These are phyloP conservation scores for Glaucidium brasilianum DNA, from an alignment of 2,113 vertebrate genomes.

Conservation along the genomic window DNA sequence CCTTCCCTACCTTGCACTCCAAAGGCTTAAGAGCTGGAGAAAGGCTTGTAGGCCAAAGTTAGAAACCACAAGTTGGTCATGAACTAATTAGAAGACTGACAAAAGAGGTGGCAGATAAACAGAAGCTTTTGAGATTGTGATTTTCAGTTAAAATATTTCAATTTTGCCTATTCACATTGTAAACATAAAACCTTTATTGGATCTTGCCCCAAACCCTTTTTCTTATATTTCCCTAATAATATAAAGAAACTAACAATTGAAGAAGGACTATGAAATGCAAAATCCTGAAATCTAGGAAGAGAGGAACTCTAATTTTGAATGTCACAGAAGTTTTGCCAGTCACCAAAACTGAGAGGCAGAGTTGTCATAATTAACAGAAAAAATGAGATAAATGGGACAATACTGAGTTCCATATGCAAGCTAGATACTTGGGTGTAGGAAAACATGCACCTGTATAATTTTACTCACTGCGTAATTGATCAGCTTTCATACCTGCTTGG, in stretches of 20 bases:
- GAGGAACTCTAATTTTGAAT: background rate
- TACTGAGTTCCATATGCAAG: background rate
- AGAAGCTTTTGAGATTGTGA: background rate
- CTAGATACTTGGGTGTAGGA: background rate
- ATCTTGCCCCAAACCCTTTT: background rate
- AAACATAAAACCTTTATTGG: background rate
- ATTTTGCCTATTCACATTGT: background rate
- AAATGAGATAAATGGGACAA: background rate
- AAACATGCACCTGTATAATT: background rate
- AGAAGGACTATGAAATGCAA: background rate
- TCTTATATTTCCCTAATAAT: background rate
- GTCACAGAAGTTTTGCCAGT: background rate
- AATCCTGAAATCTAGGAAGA: background rate
- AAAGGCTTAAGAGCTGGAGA: background rate
- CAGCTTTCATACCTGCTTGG: background rate
- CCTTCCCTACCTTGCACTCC: background rate
- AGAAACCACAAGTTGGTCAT: background rate
- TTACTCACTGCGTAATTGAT: background rate
- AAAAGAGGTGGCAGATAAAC: background rate
- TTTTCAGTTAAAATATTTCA: background rate
- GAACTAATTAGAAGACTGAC: background rate
- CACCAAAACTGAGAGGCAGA: background rate
- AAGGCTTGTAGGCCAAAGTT: background rate
- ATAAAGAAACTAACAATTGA: background rate
- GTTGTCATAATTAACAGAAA: background rate